Evolutionary conservation across 2,888 invertebrate genomes (phyloP).

Genomic region (Rhingia rostrata): DNA sequence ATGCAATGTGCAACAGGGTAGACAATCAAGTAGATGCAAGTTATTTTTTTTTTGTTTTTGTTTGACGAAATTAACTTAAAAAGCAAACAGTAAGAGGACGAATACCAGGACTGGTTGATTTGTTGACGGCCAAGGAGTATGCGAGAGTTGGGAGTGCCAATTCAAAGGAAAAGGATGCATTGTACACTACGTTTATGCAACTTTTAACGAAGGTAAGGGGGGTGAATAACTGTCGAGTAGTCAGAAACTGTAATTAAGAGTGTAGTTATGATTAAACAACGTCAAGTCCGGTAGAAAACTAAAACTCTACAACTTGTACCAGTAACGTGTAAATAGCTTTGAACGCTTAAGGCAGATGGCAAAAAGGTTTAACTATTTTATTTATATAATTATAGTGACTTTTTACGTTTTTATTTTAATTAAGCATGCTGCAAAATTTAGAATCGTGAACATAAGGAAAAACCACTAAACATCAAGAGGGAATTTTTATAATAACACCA

Average conservation of each 20-base stretch:
- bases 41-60: neutral
- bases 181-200: neutral
- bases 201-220: neutral
- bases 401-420: too few species aligned
- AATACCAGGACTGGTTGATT: constrained; percentile 26
- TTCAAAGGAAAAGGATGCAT: neutral
- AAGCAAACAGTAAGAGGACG: neutral
- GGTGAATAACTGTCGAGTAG: neutral
- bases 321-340: too few species aligned
- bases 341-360: too few species aligned
- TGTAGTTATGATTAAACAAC: constrained; percentile 12
- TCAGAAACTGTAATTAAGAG: neutral
- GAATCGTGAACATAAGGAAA: too few species aligned
- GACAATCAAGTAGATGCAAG: constrained; percentile 34
- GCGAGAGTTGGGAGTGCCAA: neutral
- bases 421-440: too few species aligned
- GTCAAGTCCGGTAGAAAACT: neutral
- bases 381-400: too few species aligned
- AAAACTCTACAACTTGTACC: neutral
- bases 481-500: too few species aligned
- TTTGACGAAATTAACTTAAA: constrained; percentile 24
- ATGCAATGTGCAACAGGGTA: constrained; percentile 44
- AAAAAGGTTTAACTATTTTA: too few species aligned
- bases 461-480: too few species aligned
- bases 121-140: neutral